Evolutionary conservation across 2,797 vertebrate species (phyloP).

Genomic region (Gallinago nigripennis): DNA sequence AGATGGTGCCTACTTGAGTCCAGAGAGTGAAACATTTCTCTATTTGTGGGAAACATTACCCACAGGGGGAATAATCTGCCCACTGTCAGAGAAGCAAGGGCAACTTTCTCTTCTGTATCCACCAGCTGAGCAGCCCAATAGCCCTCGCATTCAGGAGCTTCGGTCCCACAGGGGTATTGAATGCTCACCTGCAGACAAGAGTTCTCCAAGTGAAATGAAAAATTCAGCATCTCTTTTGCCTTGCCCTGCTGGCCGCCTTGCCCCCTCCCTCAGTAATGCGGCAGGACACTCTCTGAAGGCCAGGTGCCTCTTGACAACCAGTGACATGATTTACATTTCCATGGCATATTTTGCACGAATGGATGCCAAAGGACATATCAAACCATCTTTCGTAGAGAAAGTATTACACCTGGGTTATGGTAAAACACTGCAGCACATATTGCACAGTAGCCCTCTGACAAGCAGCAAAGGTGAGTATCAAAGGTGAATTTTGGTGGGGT

Average conservation of each 20-base stretch:
- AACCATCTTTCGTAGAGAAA: background rate
- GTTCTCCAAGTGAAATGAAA: background rate
- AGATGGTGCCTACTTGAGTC: background rate
- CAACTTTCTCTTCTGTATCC: background rate
- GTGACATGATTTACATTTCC: slow-evolving; percentile 18
- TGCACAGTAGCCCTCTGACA: background rate
- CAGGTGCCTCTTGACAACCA: background rate
- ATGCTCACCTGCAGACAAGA: background rate
- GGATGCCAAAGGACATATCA: slow-evolving; percentile 19
- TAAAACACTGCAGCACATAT: background rate
- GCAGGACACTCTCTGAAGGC: background rate
- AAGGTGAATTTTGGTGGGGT: background rate
- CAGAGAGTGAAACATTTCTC: background rate
- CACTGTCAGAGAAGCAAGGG: background rate
- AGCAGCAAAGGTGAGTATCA: background rate
- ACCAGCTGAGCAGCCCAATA: background rate
- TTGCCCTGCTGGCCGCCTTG: background rate
- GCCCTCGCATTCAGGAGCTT: background rate
- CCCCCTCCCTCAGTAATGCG: background rate
- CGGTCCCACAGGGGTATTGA: background rate
- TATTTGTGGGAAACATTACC: background rate
- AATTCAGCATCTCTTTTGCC: background rate
- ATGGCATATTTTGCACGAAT: background rate
- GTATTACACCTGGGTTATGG: background rate
- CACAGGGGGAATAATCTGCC: background rate